Base-by-base conservation (phyloP, 2,888 invertebrate species). In the Carcina quercana region DNA sequence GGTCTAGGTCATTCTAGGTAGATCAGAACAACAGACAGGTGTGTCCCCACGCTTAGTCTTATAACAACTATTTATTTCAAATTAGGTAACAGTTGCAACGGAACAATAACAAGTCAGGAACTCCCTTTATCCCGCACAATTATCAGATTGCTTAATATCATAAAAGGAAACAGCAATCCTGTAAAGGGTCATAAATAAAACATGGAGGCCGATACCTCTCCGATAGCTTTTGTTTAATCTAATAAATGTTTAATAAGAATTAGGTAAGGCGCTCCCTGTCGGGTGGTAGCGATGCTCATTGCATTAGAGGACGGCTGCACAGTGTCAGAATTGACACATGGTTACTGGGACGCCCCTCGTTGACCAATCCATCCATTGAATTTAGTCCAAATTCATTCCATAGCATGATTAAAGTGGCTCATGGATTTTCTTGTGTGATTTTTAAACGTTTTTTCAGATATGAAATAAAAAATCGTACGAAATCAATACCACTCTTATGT, bases 161-260 rank as follows among this genome's bases (percentile, higher is more conserved):
- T 37, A 34, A 34, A 24, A 58, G 59, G 57, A 66, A 66, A 68
- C 64, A 70, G 65, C 71, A 78, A 76, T 78, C 70, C 62, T 61
- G 67, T 74, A 73, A 73, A 63, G 60, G 65, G 59, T 65, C 59
- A 76, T 80, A 80, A 80, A 83, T 82, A 80, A 82, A 76, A 78
- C 79, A 83, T 75, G 37, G 59, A 48, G 50, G 33, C 54, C 58
- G 60, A 67, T 72, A 54, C 58, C 70, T 63, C 65, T 52, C 52
- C 66, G 61, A 80, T 79, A 68, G 74, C 70, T 69, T 67, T 76
- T 70, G 65, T 72, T 69, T 79, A 74, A 79, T 79, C 69, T 70
- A 82, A 80, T 83, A 80, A 82, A 82, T 80, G 75, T 79, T 80
- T 80, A 78, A 76, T 80, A 79, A 67, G 78, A 79, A 78, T 79